These are phyloP conservation scores for Dinocampus coccinellae DNA, from an alignment of 2,888 invertebrate genomes.

Conservation along the genomic window DNA sequence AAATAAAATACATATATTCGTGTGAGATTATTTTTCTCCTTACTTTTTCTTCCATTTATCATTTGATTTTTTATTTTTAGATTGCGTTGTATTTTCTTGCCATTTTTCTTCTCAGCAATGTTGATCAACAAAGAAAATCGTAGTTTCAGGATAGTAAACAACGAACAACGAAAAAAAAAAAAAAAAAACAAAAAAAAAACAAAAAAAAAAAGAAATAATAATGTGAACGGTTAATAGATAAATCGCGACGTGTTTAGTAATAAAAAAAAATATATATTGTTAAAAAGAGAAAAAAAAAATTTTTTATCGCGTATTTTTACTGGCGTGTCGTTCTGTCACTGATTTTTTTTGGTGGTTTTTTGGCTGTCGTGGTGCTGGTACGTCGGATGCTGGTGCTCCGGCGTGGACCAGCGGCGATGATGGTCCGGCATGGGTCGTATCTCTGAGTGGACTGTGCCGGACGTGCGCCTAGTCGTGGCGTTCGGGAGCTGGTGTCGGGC, in stretches of 20 bases:
- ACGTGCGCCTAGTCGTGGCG: constrained; percentile 64
- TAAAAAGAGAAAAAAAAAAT: background rate
- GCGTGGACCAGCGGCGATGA: constrained; percentile 61
- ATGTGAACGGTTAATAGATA: background rate
- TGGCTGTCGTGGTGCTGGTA: constrained; percentile 30
- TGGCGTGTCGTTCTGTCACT: constrained; percentile 13
- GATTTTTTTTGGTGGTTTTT: background rate
- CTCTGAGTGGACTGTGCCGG: constrained; percentile 70
- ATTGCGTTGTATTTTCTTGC: background rate
- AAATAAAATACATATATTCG: no score
- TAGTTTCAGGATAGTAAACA: no score
- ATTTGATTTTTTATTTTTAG: background rate
- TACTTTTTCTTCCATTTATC: background rate
- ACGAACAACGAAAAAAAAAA: background rate
- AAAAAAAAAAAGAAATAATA: background rate
- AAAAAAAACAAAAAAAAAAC: background rate
- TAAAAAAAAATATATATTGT: background rate
- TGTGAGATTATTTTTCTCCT: background rate
- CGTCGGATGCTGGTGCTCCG: constrained; percentile 47
- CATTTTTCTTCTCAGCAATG: background rate
- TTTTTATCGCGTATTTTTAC: background rate
- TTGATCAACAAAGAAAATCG: background rate
- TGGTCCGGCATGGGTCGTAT: constrained; percentile 70
- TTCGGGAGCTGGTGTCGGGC: constrained; percentile 63
- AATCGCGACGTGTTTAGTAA: background rate